Conservation (phyloP, 2,888 invertebrate genomes). For the Eupithecia subumbrata region DNA sequence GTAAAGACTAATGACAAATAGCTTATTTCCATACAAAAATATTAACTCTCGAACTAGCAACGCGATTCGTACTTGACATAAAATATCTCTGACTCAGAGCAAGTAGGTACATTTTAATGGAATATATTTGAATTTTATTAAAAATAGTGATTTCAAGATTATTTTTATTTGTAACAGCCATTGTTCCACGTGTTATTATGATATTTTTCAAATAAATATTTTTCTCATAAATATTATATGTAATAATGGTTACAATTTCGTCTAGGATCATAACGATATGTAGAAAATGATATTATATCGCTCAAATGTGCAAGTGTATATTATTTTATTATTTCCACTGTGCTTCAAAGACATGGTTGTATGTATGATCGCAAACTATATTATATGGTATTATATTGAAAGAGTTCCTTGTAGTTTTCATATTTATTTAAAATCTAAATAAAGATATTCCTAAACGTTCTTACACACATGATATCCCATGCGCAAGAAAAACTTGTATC, state of each 20-base stretch:
- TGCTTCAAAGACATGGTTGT: background rate
- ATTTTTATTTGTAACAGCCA: constrained; percentile 9
- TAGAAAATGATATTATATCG: constrained; percentile 28
- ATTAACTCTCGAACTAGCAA: constrained; percentile 65
- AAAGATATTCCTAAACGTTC: background rate
- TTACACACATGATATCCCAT: background rate
- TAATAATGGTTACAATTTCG: background rate
- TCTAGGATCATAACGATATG: constrained; percentile 28
- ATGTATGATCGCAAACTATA: background rate
- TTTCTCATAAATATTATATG: background rate
- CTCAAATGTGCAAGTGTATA: background rate
- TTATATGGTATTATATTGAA: background rate
- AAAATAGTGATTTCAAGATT: constrained; percentile 5
- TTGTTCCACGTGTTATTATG: constrained; percentile 6
- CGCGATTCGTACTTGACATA: constrained; percentile 49
- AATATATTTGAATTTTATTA: constrained; percentile 3
- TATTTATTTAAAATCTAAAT: background rate
- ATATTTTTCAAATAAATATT: background rate
- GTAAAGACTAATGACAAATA: constrained; percentile 68
- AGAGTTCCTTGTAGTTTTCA: background rate
- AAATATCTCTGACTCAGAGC: constrained; percentile 13
- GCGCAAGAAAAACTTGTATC: background rate
- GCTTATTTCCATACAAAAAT: constrained; percentile 77
- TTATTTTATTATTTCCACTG: background rate
- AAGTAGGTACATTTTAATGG: constrained; percentile 2